These are phyloP conservation scores for Cynaeus angustus DNA, from an alignment of 2,888 invertebrate genomes.

Conservation along the genomic window DNA sequence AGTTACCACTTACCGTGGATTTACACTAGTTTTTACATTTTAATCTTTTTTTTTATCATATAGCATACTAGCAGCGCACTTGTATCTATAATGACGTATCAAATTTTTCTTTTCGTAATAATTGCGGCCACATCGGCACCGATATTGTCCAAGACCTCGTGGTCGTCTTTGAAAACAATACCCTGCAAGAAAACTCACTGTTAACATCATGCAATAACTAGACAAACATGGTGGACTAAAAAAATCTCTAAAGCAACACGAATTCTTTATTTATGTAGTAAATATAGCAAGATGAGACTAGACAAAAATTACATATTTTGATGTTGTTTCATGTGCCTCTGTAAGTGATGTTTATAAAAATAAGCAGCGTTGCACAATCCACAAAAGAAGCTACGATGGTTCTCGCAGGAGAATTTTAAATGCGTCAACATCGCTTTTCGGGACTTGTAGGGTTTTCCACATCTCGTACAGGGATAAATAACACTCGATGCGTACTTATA, in stretches of 20 bases:
- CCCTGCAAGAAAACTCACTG: conserved; percentile 8
- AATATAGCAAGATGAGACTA: neutral
- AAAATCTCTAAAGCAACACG: neutral
- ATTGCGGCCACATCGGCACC: conserved; percentile 61
- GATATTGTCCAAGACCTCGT: conserved; percentile 60
- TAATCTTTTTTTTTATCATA: conserved; percentile 5
- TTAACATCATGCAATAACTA: neutral
- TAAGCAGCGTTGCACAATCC: conserved; percentile 60
- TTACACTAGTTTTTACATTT: neutral
- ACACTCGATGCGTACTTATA: conserved; percentile 28
- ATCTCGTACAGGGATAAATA: conserved; percentile 57
- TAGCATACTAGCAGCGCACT: conserved; percentile 54
- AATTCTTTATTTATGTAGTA: neutral
- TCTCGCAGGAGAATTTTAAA: conserved; percentile 61
- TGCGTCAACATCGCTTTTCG: conserved; percentile 62
- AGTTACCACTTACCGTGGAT: conserved; percentile 11
- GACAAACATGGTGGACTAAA: neutral
- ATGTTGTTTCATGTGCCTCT: conserved; percentile 57
- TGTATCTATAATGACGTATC: conserved; percentile 61
- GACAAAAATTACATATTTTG: conserved; percentile 8
- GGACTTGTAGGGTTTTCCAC: conserved; percentile 61
- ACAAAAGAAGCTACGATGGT: conserved; percentile 61
- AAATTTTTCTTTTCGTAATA: conserved; percentile 64
- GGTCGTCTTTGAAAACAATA: conserved; percentile 55
- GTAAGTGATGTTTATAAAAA: conserved; percentile 63